Conservation (phyloP, 2,797 vertebrate genomes). For the Masticophis lateralis region DNA sequence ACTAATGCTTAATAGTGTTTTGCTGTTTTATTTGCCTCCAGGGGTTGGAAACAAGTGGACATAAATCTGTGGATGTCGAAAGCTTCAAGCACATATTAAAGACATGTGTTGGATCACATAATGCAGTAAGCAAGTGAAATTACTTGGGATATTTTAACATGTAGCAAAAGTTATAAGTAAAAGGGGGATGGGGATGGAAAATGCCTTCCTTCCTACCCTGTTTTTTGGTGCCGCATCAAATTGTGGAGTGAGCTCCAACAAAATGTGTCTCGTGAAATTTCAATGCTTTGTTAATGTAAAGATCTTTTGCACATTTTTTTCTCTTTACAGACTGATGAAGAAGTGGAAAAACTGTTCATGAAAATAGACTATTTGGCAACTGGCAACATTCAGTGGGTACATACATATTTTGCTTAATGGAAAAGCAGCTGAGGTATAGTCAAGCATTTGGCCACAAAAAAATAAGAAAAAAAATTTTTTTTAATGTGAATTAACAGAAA, state of each 20-base stretch:
- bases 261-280: background rate
- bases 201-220: background rate
- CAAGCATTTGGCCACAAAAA: background rate
- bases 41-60: conserved; percentile 69
- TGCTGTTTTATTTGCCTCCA: conserved; percentile 45
- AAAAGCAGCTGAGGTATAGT: background rate
- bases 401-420: background rate
- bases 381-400: conserved; percentile 78
- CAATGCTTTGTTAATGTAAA: background rate
- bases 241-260: background rate
- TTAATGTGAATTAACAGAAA: background rate
- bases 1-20: background rate
- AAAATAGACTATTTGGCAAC: conserved; percentile 76
- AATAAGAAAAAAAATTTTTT: background rate
- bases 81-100: conserved; percentile 73
- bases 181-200: background rate
- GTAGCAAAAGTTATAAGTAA: background rate
- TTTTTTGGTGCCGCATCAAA: background rate
- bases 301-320: background rate
- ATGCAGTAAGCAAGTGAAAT: conserved; percentile 60
- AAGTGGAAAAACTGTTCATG: conserved; percentile 78
- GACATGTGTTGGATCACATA: conserved; percentile 68
- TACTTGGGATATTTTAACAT: background rate
- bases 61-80: conserved; percentile 63
- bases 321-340: conserved; percentile 65